Evolutionary conservation across 2,113 vertebrate species (phyloP).

Genomic region (Cyprinodon variegatus): DNA sequence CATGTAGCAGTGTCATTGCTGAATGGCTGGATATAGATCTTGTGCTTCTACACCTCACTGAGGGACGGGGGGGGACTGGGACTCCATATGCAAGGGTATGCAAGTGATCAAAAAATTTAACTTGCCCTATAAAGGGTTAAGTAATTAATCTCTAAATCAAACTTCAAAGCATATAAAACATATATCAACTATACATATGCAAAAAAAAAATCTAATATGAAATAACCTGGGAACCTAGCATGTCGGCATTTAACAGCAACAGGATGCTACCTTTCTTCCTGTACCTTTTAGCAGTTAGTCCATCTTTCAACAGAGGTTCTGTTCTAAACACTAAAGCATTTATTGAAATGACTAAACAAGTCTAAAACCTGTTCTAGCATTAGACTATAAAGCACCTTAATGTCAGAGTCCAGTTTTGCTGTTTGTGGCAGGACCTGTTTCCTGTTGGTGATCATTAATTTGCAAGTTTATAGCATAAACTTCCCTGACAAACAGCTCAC

Average conservation of each 20-base stretch:
- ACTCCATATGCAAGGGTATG: too few species aligned
- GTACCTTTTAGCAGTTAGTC: background rate
- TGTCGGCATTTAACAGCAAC: background rate
- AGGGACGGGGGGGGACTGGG: too few species aligned
- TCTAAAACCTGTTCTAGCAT: background rate
- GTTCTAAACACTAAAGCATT: background rate
- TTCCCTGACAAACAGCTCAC: slow-evolving; percentile 8
- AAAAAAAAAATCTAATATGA: background rate
- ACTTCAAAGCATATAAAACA: background rate
- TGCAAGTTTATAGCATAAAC: slow-evolving; percentile 23
- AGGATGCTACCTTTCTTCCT: background rate
- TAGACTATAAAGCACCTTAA: background rate
- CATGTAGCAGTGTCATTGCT: too few species aligned
- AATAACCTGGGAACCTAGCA: background rate
- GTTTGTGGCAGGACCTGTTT: background rate
- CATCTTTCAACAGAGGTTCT: background rate
- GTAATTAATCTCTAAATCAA: background rate
- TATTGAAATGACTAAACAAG: slow-evolving; percentile 5
- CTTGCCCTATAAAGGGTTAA: background rate
- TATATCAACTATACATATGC: background rate
- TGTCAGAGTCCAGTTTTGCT: slow-evolving; percentile 6
- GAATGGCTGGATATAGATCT: too few species aligned
- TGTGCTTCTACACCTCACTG: too few species aligned
- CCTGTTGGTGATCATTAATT: slow-evolving; percentile 16
- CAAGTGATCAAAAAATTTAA: too few species aligned